Evolutionary conservation across 1,140 invertebrate species (phyloP).

Genomic region (Drosophila trapezifrons): DNA sequence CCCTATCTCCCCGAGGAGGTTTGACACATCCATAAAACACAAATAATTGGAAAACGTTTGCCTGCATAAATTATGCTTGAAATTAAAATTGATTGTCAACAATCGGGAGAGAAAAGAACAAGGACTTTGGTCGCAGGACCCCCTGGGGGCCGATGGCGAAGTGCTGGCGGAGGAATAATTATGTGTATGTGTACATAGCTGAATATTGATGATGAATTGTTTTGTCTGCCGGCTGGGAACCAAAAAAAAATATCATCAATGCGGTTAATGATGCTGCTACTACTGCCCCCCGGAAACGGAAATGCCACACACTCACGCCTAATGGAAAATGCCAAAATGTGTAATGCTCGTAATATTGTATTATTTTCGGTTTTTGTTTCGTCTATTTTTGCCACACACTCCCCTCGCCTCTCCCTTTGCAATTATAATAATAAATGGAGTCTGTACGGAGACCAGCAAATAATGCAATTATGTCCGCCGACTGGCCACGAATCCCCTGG

Average conservation of each 20-base stretch:
- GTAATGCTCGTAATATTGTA: constrained; percentile 20
- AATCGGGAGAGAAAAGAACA: constrained; percentile 6
- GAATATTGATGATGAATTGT: constrained; percentile 71
- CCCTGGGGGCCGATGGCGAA: not conserved
- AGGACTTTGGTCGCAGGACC: not conserved
- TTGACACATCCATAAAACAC: constrained; percentile 32
- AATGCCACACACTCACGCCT: constrained; percentile 33
- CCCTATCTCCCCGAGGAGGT: too few relatives aligned
- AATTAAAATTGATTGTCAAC: constrained; percentile 61
- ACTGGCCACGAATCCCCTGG: constrained; percentile 20
- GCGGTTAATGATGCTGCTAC: constrained; percentile 63
- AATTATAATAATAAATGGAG: constrained; percentile 78
- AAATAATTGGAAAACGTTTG: constrained; percentile 59
- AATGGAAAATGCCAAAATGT: constrained; percentile 10
- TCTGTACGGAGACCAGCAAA: not conserved
- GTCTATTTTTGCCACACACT: not conserved
- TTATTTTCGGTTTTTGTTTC: constrained; percentile 34
- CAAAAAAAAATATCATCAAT: constrained; percentile 35
- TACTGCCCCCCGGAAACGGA: constrained; percentile 41
- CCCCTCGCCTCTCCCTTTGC: not conserved
- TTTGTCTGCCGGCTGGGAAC: constrained; percentile 23
- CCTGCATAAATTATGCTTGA: constrained; percentile 54
- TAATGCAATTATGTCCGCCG: constrained; percentile 37
- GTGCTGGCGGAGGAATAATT: constrained; percentile 52
- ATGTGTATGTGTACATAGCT: constrained; percentile 70